Percentiles rank a stretch among this genome's conserved stretches.
Conservation (phyloP, 2,888 invertebrate species). For the Dendrolimus pini region DNA sequence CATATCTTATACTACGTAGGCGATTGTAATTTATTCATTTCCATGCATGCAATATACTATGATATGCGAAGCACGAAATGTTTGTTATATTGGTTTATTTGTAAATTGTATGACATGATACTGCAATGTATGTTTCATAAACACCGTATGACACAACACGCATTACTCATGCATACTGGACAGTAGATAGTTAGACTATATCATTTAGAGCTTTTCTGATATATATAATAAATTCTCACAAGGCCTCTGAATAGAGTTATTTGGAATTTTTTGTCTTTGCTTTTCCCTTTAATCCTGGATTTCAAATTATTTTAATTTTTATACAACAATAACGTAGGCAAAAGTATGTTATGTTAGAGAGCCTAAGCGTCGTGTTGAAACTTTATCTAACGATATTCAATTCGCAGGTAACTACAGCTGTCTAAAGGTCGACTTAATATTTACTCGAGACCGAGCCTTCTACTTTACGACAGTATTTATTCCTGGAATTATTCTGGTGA, state of each 20-base stretch:
- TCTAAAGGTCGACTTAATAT: constrained; percentile 89
- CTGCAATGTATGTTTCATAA: constrained; percentile 37
- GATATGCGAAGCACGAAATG: constrained; percentile 39
- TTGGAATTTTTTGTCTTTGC: constrained; percentile 60
- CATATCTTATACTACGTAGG: constrained; percentile 32
- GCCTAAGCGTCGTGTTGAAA: constrained; percentile 18
- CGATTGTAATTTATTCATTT: constrained; percentile 36
- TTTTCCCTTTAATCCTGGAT: constrained; percentile 26
- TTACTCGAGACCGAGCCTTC: constrained; percentile 92
- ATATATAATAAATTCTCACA: constrained; percentile 46
- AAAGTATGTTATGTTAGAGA: not conserved
- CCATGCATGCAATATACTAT: constrained; percentile 46
- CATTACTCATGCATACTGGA: constrained; percentile 73
- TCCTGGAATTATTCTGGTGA: constrained; percentile 92
- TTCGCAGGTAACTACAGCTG: constrained; percentile 92
- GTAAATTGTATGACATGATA: constrained; percentile 30
- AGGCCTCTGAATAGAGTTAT: constrained; percentile 76
- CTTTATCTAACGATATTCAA: constrained; percentile 54
- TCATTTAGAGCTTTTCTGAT: constrained; percentile 39
- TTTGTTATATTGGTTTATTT: constrained; percentile 38
- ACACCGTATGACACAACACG: constrained; percentile 63
- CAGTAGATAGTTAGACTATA: constrained; percentile 48
- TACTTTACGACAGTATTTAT: constrained; percentile 95
- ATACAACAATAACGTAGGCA: not conserved
- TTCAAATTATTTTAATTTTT: constrained; percentile 27